Evolutionary conservation across 2,113 vertebrate genomes (phyloP), one percentile per base, ranked within the genome.

Genomic region (Parus major): DNA sequence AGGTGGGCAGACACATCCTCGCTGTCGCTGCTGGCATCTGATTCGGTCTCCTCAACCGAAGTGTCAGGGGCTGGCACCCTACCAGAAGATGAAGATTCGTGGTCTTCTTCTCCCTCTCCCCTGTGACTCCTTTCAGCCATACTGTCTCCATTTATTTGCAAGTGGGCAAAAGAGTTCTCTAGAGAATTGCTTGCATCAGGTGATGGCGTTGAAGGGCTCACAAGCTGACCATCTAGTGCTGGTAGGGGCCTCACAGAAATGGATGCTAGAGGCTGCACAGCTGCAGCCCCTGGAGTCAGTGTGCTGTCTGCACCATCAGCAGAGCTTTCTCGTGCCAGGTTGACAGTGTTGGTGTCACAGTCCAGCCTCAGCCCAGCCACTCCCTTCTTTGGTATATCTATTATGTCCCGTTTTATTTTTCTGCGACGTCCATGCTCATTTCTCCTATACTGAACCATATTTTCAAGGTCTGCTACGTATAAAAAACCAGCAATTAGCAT

Each of bases 401-500:
- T 98, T 90, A 99, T 98, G 83, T 99, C 99, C 66, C 99, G 97
- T 96, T 99, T 99, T 92, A 99, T 99, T 97, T 98, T 99, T 75
- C 99, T 98, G 72, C 99, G 98, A 44, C 99, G 99, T 70, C 99
- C 98, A 0, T 99, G 99, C 96, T 99, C 99, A 11, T 99, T 99
- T 92, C 99, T 98, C 86, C 99, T 98, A 96, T 99, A 99, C 84
- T 99, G 99, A 96, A 99, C 99, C 99, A 99, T 99, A 79, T 98
- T 99, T 97, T 99, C 99, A 94, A 99, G 97, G 97, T 99, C 99
- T 13, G 99, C 99, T 82, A 99, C 97, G 53, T 99, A 99, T 15
- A 99, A 97, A 97, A 99, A 99, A 9, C 99, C 99, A 13, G 99
- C 99, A 33, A 99, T 99, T 55, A 99, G 98, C 99, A 99, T 99